Percentiles rank a stretch among this genome's conserved stretches.
Evolutionary conservation across 1,140 invertebrate species (phyloP).

Genomic region (Nasonia longicornis): DNA sequence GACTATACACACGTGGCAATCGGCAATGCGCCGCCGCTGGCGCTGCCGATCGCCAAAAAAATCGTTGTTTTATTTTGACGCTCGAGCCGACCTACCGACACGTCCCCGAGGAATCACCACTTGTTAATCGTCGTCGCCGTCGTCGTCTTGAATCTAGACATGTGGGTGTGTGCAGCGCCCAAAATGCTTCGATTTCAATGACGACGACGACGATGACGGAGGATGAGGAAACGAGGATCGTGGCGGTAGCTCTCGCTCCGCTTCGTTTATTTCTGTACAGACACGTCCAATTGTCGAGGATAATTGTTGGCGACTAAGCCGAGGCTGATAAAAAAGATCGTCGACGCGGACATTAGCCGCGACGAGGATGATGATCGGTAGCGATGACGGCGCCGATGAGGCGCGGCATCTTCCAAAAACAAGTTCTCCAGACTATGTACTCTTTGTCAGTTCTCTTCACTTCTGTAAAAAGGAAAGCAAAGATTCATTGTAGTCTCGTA

Average conservation of each 20-base stretch:
- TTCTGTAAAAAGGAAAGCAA: constrained; percentile 45
- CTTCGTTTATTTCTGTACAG: neutral
- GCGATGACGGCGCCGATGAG: neutral
- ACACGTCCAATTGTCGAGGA: neutral
- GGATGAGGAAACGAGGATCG: neutral
- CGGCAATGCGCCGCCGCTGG: neutral
- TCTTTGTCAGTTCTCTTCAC: constrained; percentile 46
- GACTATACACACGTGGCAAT: constrained; percentile 38
- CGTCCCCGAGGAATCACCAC: neutral
- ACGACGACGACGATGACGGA: constrained; percentile 39
- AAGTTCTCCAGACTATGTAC: neutral
- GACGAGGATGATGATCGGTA: neutral
- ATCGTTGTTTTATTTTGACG: constrained; percentile 8
- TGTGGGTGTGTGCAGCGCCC: neutral
- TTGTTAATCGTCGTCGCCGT: neutral
- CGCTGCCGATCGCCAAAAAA: neutral
- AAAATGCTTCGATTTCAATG: neutral
- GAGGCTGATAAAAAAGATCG: neutral
- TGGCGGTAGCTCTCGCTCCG: neutral
- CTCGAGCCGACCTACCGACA: neutral
- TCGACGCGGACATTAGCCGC: neutral
- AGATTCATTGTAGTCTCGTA: too few species aligned
- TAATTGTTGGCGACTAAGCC: neutral
- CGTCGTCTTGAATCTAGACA: neutral
- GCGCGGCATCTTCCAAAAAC: neutral